Evolutionary conservation across 2,113 vertebrate species (phyloP).

Genomic region (Mellivora capensis): DNA sequence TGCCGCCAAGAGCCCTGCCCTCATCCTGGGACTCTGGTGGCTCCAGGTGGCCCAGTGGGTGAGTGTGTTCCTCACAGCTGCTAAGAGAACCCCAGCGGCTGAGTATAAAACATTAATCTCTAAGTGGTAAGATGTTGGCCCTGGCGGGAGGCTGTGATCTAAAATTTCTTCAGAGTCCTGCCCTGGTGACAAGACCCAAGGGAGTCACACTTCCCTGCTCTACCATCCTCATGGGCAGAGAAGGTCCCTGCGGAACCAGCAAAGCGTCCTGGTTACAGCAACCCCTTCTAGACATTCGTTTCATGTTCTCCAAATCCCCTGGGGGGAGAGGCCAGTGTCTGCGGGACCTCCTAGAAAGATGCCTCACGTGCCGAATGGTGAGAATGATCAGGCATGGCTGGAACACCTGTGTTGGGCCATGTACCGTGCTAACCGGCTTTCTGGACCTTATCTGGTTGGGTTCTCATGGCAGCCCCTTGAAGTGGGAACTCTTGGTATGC

Average conservation of each 20-base stretch:
- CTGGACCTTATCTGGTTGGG: not conserved
- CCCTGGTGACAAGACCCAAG: not conserved
- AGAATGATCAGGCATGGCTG: not conserved
- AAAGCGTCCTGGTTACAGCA: not conserved
- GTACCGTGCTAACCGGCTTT: not conserved
- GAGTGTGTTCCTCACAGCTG: not conserved
- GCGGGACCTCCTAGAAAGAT: not conserved
- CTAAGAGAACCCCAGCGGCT: slow-evolving; percentile 47
- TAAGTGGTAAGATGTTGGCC: not conserved
- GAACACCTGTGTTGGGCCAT: not conserved
- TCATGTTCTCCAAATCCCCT: not conserved
- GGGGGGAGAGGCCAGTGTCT: not conserved
- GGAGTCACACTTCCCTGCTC: not conserved
- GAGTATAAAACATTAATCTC: slow-evolving; percentile 51
- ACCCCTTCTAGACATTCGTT: not conserved
- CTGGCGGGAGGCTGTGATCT: not conserved
- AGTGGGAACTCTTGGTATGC: not conserved
- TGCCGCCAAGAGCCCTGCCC: not conserved
- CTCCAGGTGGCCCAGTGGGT: slow-evolving; percentile 32
- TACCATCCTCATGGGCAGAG: not conserved
- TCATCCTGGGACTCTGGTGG: not conserved
- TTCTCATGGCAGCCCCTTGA: not conserved
- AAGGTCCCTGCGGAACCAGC: not conserved
- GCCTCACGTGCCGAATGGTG: not conserved
- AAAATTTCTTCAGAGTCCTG: not conserved